Percentiles rank a stretch among this genome's conserved stretches.
phyloP scores from a whole-genome alignment of 2,888 invertebrate species.

The Phymatocera aterrima region DNA sequence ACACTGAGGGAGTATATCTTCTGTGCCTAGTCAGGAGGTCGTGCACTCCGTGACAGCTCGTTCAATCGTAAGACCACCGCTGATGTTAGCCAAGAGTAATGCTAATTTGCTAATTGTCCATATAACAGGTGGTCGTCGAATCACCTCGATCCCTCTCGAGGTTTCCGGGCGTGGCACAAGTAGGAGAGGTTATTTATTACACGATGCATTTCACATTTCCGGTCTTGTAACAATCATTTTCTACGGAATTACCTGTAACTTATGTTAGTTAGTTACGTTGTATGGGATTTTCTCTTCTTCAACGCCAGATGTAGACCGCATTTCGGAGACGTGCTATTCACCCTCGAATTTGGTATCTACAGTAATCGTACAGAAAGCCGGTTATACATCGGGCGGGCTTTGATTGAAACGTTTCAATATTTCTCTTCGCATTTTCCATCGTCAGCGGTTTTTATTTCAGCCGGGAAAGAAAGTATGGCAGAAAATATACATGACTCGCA shows the following conservation, averaged over 20 bases:
- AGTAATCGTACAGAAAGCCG: neutral
- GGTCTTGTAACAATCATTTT: neutral
- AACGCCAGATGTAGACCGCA: no score
- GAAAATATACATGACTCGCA: neutral
- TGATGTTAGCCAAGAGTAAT: slow-evolving; percentile 48
- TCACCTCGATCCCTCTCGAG: neutral
- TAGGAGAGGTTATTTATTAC: neutral
- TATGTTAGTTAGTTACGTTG: no score
- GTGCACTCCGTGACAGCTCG: slow-evolving; percentile 35
- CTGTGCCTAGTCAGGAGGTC: neutral
- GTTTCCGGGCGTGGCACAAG: slow-evolving; percentile 2
- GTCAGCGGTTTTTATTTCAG: no score
- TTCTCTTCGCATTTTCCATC: neutral
- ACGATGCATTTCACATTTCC: neutral
- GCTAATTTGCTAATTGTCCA: slow-evolving; percentile 61
- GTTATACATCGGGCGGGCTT: neutral
- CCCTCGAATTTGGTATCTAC: neutral
- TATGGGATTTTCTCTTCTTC: no score
- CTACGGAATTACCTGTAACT: no score
- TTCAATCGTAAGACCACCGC: slow-evolving; percentile 34
- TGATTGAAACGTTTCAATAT: neutral
- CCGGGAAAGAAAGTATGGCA: no score
- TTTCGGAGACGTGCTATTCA: no score
- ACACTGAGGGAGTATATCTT: slow-evolving; percentile 43
- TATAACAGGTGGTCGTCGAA: slow-evolving; percentile 66